A percentile compares a stretch with the other conserved stretches of the same genome.
Conservation (phyloP, 2,113 vertebrate species). For the Callithrix jacchus region DNA sequence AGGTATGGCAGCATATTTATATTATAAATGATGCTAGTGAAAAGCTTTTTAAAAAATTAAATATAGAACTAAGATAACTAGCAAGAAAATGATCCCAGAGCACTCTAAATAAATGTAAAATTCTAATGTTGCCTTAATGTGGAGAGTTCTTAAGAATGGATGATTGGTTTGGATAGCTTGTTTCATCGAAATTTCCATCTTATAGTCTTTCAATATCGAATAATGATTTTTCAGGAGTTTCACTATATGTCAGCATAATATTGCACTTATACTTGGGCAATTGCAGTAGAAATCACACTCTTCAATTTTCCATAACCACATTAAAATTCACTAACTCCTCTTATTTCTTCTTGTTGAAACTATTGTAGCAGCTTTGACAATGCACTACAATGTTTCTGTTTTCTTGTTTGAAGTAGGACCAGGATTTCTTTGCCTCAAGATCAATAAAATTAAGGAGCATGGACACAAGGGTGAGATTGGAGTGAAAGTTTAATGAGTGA, state of each 20-base stretch:
- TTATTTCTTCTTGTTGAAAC: slow-evolving; percentile 42
- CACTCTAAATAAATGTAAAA: not conserved
- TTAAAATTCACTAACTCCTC: slow-evolving; percentile 28
- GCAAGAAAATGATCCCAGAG: not conserved
- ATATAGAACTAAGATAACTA: not conserved
- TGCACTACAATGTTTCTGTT: no score
- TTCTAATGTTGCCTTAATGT: not conserved
- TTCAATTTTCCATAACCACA: not conserved
- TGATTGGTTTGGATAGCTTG: not conserved
- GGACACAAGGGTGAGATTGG: no score
- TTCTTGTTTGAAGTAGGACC: no score
- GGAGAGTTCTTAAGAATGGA: not conserved
- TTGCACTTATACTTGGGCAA: no score
- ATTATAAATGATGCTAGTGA: not conserved
- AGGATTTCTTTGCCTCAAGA: no score
- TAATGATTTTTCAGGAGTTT: not conserved
- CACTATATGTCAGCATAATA: no score
- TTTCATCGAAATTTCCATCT: not conserved
- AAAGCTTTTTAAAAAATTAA: not conserved
- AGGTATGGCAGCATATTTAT: not conserved
- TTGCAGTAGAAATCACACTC: not conserved
- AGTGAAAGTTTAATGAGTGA: no score
- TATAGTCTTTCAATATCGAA: not conserved
- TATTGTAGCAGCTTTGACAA: no score
- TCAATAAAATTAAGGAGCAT: no score